A percentile compares a stretch with the other conserved stretches of the same genome.
Conservation (phyloP, 2,113 vertebrate species). For the Otocyon megalotis region DNA sequence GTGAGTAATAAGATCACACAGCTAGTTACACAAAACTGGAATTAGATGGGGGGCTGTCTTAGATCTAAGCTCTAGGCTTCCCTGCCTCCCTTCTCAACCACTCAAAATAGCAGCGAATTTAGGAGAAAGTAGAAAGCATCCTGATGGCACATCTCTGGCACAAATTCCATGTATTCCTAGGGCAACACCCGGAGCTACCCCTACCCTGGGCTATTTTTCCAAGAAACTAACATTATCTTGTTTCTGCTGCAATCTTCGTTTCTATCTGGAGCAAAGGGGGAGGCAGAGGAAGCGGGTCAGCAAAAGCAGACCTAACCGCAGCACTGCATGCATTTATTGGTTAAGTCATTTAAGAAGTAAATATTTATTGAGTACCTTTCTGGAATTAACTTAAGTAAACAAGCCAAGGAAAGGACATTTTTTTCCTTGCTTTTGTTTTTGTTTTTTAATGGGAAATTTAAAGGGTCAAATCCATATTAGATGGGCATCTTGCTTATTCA, state of each 20-base stretch:
- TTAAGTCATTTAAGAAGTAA: not conserved
- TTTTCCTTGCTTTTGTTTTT: not conserved
- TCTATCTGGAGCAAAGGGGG: constrained; percentile 23
- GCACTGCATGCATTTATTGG: not conserved
- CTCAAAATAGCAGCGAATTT: not conserved
- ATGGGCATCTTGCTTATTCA: not conserved
- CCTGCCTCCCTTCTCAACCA: not conserved
- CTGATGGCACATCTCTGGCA: not conserved
- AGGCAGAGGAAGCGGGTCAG: not conserved
- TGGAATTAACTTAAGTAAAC: not conserved
- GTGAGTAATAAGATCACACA: not conserved
- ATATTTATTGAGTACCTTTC: not conserved
- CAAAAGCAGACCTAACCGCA: not conserved
- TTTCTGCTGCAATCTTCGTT: not conserved
- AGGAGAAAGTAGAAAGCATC: not conserved
- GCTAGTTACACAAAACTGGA: not conserved
- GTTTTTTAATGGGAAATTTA: not conserved
- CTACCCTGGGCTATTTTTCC: not conserved
- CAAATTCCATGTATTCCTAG: not conserved
- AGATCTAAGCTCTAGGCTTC: not conserved
- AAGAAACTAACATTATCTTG: not conserved
- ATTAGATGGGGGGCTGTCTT: not conserved
- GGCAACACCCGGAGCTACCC: not conserved
- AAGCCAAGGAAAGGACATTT: not conserved
- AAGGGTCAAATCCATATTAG: not conserved